Evolutionary conservation across 2,113 vertebrate genomes (phyloP), one percentile per base, ranked within the genome.

Genomic region (Mustela nigripes): DNA sequence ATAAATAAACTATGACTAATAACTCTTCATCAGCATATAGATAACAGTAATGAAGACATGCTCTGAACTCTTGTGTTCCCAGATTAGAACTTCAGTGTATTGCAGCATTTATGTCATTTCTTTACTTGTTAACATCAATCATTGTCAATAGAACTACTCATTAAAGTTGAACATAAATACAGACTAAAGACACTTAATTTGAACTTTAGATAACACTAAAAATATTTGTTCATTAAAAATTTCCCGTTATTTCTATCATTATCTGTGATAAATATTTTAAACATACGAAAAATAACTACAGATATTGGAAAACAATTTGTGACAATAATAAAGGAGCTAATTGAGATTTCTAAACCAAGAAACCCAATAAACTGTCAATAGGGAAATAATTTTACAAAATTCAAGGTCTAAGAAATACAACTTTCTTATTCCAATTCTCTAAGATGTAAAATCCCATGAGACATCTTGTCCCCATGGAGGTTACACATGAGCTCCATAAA

Each of bases 161-260:
- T 98, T 98, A 98, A 98, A 98, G 96, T 98, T 97, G 96, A 96
- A 98, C 98, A 97, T 96, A 95, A 89, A 98, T 93, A 96, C n/a
- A 98, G 98, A 98, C 98, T 96, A 10, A 96, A 98, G 78, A 95
- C 92, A 93, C 93, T 96, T 97, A 76, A 97, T 91, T 97, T 97
- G 97, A 98, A 97, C 96, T 94, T 97, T 97, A 92, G 94, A 97
- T 95, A 96, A 97, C 18, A 95, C 89, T 98, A 98, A 98, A 98
- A 98, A 98, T 97, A 96, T 74, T 65, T 93, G 33, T 81, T 97
- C 56, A 56, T 94, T 88, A 82, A 96, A 56, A 76, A 26, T 39
- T 94, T 89, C 18, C 21, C 79, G 18, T 76, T 45, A 95, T 94
- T 74, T 71, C 56, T 48, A 71, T 89, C 31, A 63, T 26, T 79